These are phyloP conservation scores for Larimichthys crocea DNA, from an alignment of 2,113 vertebrate genomes.

Conservation along the genomic window DNA sequence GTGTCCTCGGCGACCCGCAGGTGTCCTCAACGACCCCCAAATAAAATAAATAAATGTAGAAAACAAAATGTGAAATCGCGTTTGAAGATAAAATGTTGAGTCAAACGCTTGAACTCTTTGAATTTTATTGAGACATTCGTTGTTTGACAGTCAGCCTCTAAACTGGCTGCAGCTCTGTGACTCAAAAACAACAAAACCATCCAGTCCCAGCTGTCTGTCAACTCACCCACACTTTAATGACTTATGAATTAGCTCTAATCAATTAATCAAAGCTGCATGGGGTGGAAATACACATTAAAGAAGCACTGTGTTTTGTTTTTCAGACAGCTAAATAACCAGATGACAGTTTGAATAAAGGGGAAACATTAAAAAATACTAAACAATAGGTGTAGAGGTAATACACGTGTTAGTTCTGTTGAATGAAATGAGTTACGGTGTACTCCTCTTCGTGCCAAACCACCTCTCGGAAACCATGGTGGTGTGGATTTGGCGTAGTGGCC, in stretches of 20 bases:
- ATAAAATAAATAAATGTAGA: too few species aligned
- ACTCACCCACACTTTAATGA: slow-evolving; percentile 19
- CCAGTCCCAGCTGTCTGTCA: slow-evolving; percentile 14
- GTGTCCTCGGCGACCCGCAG: too few species aligned
- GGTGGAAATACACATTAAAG: background rate
- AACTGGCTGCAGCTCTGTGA: background rate
- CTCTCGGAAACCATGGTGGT: too few species aligned
- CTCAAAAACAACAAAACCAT: background rate
- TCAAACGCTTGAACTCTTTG: background rate
- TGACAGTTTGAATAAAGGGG: background rate
- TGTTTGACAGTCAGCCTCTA: background rate
- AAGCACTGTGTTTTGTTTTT: background rate
- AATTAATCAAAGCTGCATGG: slow-evolving; percentile 30
- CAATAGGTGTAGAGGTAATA: background rate
- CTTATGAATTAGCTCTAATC: slow-evolving; percentile 35
- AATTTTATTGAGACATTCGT: background rate
- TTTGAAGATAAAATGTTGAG: background rate
- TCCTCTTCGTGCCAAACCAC: too few species aligned
- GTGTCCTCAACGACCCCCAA: too few species aligned
- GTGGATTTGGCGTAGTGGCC: too few species aligned
- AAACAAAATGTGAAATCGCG: background rate
- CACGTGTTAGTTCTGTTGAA: background rate
- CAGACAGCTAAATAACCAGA: background rate
- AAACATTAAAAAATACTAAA: background rate
- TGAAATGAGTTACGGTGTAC: too few species aligned